Conservation (phyloP, 2,797 vertebrate genomes). For the Merluccius polli region DNA sequence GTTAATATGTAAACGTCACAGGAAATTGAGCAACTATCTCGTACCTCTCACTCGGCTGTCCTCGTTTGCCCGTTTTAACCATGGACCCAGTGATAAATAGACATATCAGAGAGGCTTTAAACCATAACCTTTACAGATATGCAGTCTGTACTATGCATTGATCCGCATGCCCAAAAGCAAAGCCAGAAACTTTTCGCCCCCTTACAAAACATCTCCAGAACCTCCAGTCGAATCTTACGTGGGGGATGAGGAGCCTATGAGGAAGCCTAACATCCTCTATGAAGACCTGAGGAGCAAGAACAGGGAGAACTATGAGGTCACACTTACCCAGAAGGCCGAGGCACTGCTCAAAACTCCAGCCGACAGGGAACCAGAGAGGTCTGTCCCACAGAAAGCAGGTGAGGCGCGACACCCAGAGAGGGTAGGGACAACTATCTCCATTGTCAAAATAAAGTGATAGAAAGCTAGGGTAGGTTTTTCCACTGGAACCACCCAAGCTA, state of each 20-base stretch:
- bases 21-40: not conserved
- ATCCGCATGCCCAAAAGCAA: not conserved
- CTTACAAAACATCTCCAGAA: not conserved
- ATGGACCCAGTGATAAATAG: not conserved
- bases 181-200: not conserved
- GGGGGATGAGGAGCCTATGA: slow-evolving; percentile 74
- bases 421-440: not conserved
- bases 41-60: not conserved
- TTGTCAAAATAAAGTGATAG: not conserved
- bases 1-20: not conserved
- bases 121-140: not conserved
- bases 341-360: slow-evolving; percentile 69
- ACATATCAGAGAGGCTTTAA: not conserved
- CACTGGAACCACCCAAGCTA: not conserved
- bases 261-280: slow-evolving; percentile 76
- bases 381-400: slow-evolving; percentile 73
- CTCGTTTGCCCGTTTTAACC: not conserved
- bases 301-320: slow-evolving; percentile 83
- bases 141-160: too few relatives aligned
- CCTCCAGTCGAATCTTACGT: slow-evolving; percentile 65
- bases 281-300: slow-evolving; percentile 88
- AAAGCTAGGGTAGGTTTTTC: not conserved
- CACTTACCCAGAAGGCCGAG: slow-evolving; percentile 78
- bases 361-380: slow-evolving; percentile 44
- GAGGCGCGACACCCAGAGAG: slow-evolving; percentile 30